phyloP scores from a whole-genome alignment of 2,797 vertebrate genomes.

The Oreochromis mossambicus region DNA sequence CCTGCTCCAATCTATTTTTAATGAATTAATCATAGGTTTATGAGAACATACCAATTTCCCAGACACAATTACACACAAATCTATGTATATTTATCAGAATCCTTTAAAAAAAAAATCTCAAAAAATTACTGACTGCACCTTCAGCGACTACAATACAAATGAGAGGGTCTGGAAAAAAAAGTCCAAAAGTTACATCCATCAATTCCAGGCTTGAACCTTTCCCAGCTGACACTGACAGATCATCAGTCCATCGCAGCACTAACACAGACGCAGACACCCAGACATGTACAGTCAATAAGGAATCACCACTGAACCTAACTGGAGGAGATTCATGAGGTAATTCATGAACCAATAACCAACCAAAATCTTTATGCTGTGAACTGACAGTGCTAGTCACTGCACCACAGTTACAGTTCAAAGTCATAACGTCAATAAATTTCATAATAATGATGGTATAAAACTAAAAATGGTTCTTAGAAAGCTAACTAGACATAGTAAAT shows the following conservation, averaged over 20 bases:
- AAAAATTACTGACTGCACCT: not conserved
- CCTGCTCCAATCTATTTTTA: not conserved
- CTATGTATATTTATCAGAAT: not conserved
- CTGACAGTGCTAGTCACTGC: not conserved
- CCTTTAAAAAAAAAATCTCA: not conserved
- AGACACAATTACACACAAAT: not conserved
- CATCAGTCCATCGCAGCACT: not conserved
- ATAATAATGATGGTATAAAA: not conserved
- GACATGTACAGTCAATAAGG: not conserved
- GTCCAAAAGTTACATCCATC: not conserved
- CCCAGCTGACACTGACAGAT: not conserved
- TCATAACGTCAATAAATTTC: not conserved
- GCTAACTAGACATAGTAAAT: not conserved
- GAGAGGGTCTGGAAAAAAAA: not conserved
- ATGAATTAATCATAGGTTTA: not conserved
- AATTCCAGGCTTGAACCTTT: not conserved
- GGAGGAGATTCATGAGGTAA: not conserved
- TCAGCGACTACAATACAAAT: not conserved
- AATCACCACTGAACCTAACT: not conserved
- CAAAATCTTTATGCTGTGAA: not conserved
- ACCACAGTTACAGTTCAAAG: not conserved
- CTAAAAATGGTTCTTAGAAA: not conserved
- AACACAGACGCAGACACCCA: not conserved
- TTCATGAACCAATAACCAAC: not conserved
- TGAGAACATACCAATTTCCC: not conserved